A percentile compares a stretch with the other conserved stretches of the same genome.
Conservation (phyloP, 2,888 invertebrate species). For the Nowickia ferox region DNA sequence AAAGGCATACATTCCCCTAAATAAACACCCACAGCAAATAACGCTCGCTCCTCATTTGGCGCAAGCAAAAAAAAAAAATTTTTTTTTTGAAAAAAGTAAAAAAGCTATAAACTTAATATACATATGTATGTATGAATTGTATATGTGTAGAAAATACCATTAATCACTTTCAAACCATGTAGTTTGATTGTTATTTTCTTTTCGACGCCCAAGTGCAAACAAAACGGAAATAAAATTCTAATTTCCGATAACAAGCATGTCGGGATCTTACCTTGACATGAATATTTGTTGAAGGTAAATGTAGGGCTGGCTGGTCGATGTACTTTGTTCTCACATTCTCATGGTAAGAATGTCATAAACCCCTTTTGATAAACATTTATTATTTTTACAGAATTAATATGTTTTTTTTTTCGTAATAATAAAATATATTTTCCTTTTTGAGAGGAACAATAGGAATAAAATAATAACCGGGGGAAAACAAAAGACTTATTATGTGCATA, state of each 20-base stretch:
- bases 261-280: slow-evolving; percentile 69
- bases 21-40: slow-evolving; percentile 27
- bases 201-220: slow-evolving; percentile 53
- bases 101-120: not conserved
- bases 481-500: slow-evolving; percentile 40
- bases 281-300: slow-evolving; percentile 32
- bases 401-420: not conserved
- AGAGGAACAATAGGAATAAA: slow-evolving; percentile 5
- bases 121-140: not conserved
- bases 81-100: not conserved
- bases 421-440: not conserved
- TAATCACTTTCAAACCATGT: slow-evolving; percentile 41
- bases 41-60: slow-evolving; percentile 12
- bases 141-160: slow-evolving; percentile 34
- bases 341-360: slow-evolving; percentile 4
- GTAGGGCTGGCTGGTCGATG: not conserved
- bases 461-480: slow-evolving; percentile 27
- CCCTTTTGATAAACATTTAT: not conserved
- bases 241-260: slow-evolving; percentile 66
- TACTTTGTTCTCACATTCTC: slow-evolving; percentile 4
- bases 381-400: not conserved
- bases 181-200: slow-evolving; percentile 58
- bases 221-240: slow-evolving; percentile 73
- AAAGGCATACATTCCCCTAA: slow-evolving; percentile 8
- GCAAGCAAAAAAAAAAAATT: slow-evolving; percentile 4